Percentiles rank a stretch among this genome's conserved stretches.
Evolutionary conservation across 2,113 vertebrate species (phyloP).

Genomic region (Echinops telfairi): DNA sequence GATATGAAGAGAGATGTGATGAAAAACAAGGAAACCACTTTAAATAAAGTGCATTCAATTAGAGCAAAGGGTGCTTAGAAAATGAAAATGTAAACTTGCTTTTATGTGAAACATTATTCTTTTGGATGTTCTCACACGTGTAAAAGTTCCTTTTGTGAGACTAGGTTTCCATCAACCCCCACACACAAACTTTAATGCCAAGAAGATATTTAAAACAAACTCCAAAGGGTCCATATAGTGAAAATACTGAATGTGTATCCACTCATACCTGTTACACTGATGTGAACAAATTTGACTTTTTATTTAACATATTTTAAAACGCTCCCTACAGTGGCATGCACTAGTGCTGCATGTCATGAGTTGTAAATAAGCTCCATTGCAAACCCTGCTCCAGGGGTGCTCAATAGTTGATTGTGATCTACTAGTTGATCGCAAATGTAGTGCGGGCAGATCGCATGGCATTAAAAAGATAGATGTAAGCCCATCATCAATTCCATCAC

Average conservation of each 20-base stretch:
- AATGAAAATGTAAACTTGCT: constrained; percentile 50
- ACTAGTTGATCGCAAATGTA: too few species aligned
- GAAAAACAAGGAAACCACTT: constrained; percentile 25
- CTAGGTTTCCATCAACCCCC: constrained; percentile 53
- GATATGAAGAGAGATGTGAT: constrained; percentile 26
- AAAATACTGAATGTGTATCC: constrained; percentile 8
- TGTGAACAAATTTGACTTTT: constrained; percentile 52
- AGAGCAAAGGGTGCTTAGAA: constrained; percentile 55
- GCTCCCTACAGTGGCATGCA: background rate
- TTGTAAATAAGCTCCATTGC: constrained; percentile 5
- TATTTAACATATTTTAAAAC: constrained; percentile 18
- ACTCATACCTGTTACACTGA: background rate
- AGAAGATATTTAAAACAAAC: constrained; percentile 30
- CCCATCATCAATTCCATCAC: too few species aligned
- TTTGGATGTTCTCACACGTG: constrained; percentile 42
- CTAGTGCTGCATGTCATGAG: background rate
- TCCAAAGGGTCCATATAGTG: constrained; percentile 31
- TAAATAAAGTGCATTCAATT: constrained; percentile 56
- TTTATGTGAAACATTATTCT: constrained; percentile 54
- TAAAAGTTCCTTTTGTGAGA: constrained; percentile 56
- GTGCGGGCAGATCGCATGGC: too few species aligned
- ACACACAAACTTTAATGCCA: constrained; percentile 43
- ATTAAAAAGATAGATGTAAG: too few species aligned
- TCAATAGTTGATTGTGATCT: too few species aligned
- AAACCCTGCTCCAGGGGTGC: background rate